Base-by-base conservation (phyloP, 2,113 vertebrate species). In the Caloenas nicobarica region DNA sequence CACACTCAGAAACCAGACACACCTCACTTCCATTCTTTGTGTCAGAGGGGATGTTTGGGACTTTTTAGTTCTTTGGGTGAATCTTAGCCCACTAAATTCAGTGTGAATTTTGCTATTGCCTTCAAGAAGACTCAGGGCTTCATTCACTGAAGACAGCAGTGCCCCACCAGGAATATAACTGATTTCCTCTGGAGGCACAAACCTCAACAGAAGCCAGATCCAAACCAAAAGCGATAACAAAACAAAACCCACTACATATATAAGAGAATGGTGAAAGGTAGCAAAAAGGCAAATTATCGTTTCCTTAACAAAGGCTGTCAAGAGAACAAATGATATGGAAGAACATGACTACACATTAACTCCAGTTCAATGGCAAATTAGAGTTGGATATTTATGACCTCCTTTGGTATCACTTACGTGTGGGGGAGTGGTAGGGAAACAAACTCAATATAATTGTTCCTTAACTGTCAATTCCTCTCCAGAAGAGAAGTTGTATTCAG, bases 291-390 rank as follows among this genome's bases (percentile, higher is more conserved):
- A 86, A 93, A 93, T 95, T 76, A 92, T 53, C 1, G 51, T 86
- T 84, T 95, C 31, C 42, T 80, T 93, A 92, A 93, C 15, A 93
- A 94, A 88, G 18, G 28, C 33, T 94, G 64, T 84, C 78, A 88
- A 34, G 46, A 92, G 16, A 95, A 94, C 50, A 92, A 88, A 92
- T 76, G 12, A 89, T 38, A 87, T 19, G 21, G 44, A 81, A 82
- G 48, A 96, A 81, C 2, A 1, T 68, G 57, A 76, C 70, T 72
- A 68, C 26, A 81, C 23, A 81, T 82, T 89, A 92, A 71, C 46
- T 89, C 38, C 88, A 71, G 25, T 36, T 83, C 50, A 88, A 88
- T 3, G 90, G 61, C 46, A 93, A 86, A 86, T 86, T 62, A 50
- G 48, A 93, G 24, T 12, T 62, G 54, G 50, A 61, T 88, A 89